Evolutionary conservation across 2,888 invertebrate genomes (phyloP), one percentile per base, ranked within the genome.

Genomic region (Hemistola chrysoprasaria): DNA sequence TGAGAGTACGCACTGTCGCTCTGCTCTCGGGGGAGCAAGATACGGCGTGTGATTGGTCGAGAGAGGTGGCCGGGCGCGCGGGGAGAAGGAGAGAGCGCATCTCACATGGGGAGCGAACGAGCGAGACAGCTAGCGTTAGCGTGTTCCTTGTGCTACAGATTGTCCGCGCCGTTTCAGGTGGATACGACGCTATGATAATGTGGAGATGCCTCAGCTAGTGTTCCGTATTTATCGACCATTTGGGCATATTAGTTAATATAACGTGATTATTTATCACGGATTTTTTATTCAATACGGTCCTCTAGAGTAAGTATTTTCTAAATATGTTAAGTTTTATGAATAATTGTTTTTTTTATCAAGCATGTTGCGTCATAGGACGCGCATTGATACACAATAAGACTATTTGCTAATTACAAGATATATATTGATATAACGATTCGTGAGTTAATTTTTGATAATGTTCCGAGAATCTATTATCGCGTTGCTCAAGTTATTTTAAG

Each of bases 1-100:
- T 83, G 86, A 87, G 87, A 86, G 82, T 74, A 86, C 86, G 85
- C 87, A 85, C 82, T 88, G 87, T 87, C 87, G 87, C 82, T 85
- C 76, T 87, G 82, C 86, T 87, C 87, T 87, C 87, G 86, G 78
- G 87, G 87, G 87, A 87, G 86, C 86, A 86, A 71, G 78, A 87
- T 85, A 87, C 85, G 84, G 78, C 75, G 61, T 79, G 78, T 77
- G 77, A 88, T 88, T 88, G 87, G 87, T 85, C 78, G 87, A 85
- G 80, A 83, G 71, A 75, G 76, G 59, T 67, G 62, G 65, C 57
- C 76, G 70, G 67, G 68, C 69, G 77, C 72, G 70, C 75, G 76
- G 82, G 71, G 78, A 70, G 79, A 85, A 72, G 65, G 87, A 88
- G 86, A 87, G 77, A 65, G 81, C 78, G 73, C 78, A 77, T 84